These are phyloP conservation scores for Martes martes DNA, from an alignment of 2,113 vertebrate genomes.

Conservation along the genomic window DNA sequence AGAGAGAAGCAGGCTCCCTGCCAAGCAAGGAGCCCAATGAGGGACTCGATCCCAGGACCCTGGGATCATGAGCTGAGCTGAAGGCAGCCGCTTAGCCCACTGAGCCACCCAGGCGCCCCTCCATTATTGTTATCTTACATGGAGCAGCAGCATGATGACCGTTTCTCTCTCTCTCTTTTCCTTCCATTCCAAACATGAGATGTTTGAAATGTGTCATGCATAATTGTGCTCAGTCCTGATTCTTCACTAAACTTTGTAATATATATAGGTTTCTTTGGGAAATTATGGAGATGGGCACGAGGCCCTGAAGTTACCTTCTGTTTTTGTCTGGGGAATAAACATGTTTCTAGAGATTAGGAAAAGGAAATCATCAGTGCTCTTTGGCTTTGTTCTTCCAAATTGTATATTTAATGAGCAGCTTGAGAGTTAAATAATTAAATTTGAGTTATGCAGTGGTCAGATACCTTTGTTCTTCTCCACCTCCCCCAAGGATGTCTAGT, in stretches of 20 bases:
- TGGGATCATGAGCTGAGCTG: too few species aligned
- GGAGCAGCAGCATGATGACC: background rate
- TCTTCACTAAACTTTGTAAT: background rate
- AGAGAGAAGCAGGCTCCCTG: too few species aligned
- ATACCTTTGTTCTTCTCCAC: background rate
- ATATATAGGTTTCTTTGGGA: background rate
- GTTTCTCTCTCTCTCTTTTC: background rate
- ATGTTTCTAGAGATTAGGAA: background rate
- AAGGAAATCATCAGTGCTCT: background rate
- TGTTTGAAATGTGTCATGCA: background rate
- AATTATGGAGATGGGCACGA: background rate
- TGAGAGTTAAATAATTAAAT: background rate
- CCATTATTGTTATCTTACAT: background rate
- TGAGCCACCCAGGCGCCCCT: too few species aligned
- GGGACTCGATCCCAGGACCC: too few species aligned
- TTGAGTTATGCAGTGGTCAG: background rate
- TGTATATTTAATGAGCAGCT: background rate
- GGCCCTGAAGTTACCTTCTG: fast-evolving
- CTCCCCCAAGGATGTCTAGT: background rate
- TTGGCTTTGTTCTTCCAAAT: background rate
- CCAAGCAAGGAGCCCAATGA: too few species aligned
- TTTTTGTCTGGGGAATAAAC: background rate
- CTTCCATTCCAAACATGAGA: background rate
- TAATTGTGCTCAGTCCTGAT: background rate
- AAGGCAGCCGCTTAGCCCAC: too few species aligned